Base-by-base conservation (phyloP, 2,888 invertebrate genomes). In the Itoplectis maculator region DNA sequence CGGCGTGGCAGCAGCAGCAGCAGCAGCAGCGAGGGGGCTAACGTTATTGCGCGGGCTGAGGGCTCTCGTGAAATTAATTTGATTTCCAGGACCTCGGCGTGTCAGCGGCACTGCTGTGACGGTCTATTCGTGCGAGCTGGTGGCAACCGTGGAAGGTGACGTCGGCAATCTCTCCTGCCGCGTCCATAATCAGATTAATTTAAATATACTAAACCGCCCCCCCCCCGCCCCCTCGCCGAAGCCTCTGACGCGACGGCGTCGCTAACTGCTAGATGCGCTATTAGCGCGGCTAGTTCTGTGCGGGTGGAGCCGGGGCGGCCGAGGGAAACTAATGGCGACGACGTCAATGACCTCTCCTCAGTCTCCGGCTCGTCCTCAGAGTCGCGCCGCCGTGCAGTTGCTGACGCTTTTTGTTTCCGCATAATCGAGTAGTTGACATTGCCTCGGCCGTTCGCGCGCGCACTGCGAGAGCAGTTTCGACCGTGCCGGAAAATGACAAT, bases 121-220 rank as follows among this genome's bases (percentile, higher is more conserved):
- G 54, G 54, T 23, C 37, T 61, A 61, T 37, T 59, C 37, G 37
- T 37, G 18, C 18, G 61, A 59, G 37, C 35, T n/a, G 8, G 35
- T 18, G 37, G 15, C 11, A 61, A 40, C 40, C 37, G 61, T 37
- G 18, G 40, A 11, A 61, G 35, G 18, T 61, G 37, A 61, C 61
- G 61, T 61, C 40, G 61, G 61, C 37, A 61, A 61, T 61, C 61
- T 61, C 61, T 61, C 61, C 35, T 37, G 61, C 35, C 61, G n/a
- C 40, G 61, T 61, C 35, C 40, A 37, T 61, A 61, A 61, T 61
- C 61, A 61, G 37, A 61, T 61, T 61, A 61, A 61, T 61, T 35
- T 61, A 61, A 61, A 61, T 61, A 40, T 37, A 61, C 61, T 61
- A 61, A 61, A 61, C 61, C 37, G 5, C 9, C 18, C 9, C 37